Evolutionary conservation across 2,113 vertebrate species (phyloP).

Genomic region (Xiphias gladius): DNA sequence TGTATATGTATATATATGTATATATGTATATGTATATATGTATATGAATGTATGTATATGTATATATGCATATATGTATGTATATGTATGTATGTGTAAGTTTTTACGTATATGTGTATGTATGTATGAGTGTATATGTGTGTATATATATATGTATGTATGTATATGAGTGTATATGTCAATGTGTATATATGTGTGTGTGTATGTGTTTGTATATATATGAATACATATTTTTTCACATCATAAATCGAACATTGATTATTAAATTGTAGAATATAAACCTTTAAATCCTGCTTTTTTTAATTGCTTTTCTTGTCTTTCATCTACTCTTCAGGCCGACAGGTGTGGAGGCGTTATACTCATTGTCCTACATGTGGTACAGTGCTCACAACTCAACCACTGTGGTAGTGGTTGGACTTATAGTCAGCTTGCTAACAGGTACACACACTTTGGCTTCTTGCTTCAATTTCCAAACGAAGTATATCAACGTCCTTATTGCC

Average conservation of each 20-base stretch:
- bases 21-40: no score
- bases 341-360: conserved; percentile 90
- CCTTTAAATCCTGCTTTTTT: neutral
- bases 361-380: conserved; percentile 97
- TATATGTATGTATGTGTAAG: no score
- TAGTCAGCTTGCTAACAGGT: conserved; percentile 95
- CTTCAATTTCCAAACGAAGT: neutral
- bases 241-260: neutral
- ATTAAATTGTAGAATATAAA: neutral
- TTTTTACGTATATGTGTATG: no score
- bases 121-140: no score
- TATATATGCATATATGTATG: no score
- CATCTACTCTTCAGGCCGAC: conserved; percentile 77
- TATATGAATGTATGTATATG: no score
- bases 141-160: no score
- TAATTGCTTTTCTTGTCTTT: neutral
- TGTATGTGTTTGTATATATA: no score
- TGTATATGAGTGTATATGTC: no score
- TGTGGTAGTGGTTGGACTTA: conserved; percentile 91
- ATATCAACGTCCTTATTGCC: neutral
- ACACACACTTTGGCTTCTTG: neutral
- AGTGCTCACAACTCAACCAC: conserved; percentile 95
- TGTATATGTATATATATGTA: no score
- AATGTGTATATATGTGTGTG: no score
- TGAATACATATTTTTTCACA: neutral